Evolutionary conservation across 2,797 vertebrate genomes (phyloP).

Genomic region (Notoglanidium macrostoma): DNA sequence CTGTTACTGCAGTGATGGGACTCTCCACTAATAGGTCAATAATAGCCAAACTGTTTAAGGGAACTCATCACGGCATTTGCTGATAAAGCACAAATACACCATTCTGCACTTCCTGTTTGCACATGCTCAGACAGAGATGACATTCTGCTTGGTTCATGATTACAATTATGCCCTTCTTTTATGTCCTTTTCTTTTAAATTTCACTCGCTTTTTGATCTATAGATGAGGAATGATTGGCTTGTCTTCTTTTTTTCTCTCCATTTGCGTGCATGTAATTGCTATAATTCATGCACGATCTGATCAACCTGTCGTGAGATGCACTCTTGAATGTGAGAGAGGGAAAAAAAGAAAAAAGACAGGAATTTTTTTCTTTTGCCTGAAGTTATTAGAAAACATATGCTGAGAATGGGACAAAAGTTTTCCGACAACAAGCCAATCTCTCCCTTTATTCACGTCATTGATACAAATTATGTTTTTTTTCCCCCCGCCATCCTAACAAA

Average conservation of each 20-base stretch:
- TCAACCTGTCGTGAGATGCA: constrained; percentile 50
- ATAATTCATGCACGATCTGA: constrained; percentile 50
- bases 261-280: constrained; percentile 49
- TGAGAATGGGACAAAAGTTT: constrained; percentile 43
- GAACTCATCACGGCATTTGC: background rate
- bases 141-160: constrained; percentile 22
- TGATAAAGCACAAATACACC: constrained; percentile 5
- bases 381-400: constrained; percentile 49
- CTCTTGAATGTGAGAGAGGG: constrained; percentile 23
- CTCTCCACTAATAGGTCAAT: constrained; percentile 39
- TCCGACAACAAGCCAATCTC: constrained; percentile 51
- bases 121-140: constrained; percentile 12
- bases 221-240: constrained; percentile 51
- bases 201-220: constrained; percentile 24
- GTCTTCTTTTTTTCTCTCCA: constrained; percentile 12
- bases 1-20: constrained; percentile 36
- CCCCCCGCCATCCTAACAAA: constrained; percentile 38
- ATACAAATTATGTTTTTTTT: constrained; percentile 37
- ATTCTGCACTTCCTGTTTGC: constrained; percentile 27
- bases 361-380: constrained; percentile 27
- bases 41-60: constrained; percentile 22
- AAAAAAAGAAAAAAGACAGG: background rate
- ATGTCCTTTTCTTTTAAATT: constrained; percentile 37
- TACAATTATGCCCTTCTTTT: constrained; percentile 24
- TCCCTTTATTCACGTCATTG: constrained; percentile 41